phyloP scores from a whole-genome alignment of 2,113 vertebrate genomes.

The Morone chrysops region DNA sequence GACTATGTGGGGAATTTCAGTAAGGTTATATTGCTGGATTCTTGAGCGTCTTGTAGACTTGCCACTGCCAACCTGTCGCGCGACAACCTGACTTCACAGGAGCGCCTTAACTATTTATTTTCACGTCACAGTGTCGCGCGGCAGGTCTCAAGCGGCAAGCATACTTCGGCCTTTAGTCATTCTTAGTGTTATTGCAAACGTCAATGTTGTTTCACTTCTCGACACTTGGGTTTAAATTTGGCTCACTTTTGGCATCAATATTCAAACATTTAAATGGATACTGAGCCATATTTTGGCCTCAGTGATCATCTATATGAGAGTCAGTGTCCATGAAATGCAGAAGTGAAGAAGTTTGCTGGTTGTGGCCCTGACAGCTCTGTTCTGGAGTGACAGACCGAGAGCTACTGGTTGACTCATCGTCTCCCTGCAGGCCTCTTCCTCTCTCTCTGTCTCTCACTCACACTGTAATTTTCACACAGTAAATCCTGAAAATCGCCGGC shows the following conservation, averaged over 20 bases:
- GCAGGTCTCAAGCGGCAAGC: too few species aligned
- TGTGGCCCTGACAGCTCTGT: not conserved
- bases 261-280: too few species aligned
- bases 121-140: too few species aligned
- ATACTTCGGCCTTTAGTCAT: too few species aligned
- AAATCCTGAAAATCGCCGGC: constrained; percentile 52
- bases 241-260: not conserved
- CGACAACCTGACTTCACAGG: too few species aligned
- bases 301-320: not conserved
- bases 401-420: constrained; percentile 9
- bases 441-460: too few species aligned
- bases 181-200: too few species aligned
- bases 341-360: not conserved
- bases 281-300: not conserved
- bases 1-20: too few species aligned
- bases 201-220: not conserved
- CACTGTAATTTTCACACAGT: constrained; percentile 50
- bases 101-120: too few species aligned
- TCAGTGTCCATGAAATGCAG: not conserved
- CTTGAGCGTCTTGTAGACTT: too few species aligned
- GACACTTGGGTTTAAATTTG: not conserved
- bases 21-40: too few species aligned
- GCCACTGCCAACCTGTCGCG: too few species aligned
- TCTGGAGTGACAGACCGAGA: not conserved
- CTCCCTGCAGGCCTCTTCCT: constrained; percentile 4